Conservation (phyloP, 2,888 invertebrate genomes). For the Drosophila robusta region DNA sequence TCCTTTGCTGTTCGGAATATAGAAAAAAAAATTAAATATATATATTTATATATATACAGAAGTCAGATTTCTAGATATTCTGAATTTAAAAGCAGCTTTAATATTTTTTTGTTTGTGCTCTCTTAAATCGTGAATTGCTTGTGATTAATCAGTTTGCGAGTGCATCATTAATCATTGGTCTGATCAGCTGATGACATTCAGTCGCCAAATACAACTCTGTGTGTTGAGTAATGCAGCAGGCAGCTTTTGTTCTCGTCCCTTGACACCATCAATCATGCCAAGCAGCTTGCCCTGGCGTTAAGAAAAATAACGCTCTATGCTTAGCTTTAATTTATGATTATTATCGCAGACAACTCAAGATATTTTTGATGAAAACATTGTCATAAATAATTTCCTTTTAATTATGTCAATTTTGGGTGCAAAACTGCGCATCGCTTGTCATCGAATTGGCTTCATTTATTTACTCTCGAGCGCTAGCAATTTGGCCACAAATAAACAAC, state of each 20-base stretch:
- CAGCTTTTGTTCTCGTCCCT: constrained; percentile 40
- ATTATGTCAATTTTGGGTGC: constrained; percentile 64
- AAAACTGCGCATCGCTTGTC: constrained; percentile 45
- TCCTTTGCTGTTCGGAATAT: neutral
- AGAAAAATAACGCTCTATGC: neutral
- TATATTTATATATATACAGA: neutral
- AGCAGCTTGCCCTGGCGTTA: constrained; percentile 37
- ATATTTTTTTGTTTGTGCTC: constrained; percentile 3
- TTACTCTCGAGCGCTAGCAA: constrained; percentile 24
- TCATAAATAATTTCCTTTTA: constrained; percentile 71
- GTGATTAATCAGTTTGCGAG: constrained; percentile 57
- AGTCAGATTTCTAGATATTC: neutral
- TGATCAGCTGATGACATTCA: constrained; percentile 52
- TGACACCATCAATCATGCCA: constrained; percentile 62
- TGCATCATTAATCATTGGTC: constrained; percentile 63
- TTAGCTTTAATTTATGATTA: constrained; percentile 65
- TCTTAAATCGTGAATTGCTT: constrained; percentile 20
- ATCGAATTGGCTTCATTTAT: constrained; percentile 46
- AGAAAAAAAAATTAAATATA: no score
- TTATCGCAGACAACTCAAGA: constrained; percentile 19
- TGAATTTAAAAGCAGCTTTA: neutral
- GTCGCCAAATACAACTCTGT: constrained; percentile 16
- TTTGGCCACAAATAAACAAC: constrained; percentile 44
- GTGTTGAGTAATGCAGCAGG: constrained; percentile 34
- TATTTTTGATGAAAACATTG: constrained; percentile 23